Evolutionary conservation across 2,888 invertebrate genomes (phyloP).

Genomic region (Calameuta filiformis): DNA sequence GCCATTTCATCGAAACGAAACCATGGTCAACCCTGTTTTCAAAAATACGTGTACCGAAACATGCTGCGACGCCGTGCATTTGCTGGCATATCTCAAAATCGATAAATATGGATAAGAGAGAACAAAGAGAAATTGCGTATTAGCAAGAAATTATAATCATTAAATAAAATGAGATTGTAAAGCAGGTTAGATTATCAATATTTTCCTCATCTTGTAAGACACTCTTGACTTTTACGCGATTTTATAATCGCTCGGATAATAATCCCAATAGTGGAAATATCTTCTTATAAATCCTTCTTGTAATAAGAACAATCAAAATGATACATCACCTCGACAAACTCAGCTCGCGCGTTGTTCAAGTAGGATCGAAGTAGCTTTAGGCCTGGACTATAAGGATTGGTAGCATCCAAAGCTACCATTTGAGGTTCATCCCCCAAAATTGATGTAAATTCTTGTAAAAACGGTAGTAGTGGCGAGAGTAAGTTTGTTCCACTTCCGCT

Average conservation of each 20-base stretch:
- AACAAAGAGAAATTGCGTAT: constrained; percentile 17
- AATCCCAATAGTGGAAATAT: neutral
- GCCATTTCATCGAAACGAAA: neutral
- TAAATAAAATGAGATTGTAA: constrained; percentile 13
- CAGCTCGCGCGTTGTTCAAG: constrained; percentile 55
- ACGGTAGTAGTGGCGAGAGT: constrained; percentile 56
- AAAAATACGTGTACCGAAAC: constrained; percentile 23
- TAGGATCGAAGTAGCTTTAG: constrained; percentile 60
- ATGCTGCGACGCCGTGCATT: constrained; percentile 52
- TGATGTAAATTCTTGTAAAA: constrained; percentile 57
- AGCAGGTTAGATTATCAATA: neutral
- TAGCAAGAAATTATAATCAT: constrained; percentile 20
- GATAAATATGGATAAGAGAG: constrained; percentile 23
- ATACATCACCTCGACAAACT: constrained; percentile 60
- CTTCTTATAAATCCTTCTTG: constrained; percentile 20
- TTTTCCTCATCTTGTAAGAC: neutral
- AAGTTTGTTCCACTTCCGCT: constrained; percentile 55
- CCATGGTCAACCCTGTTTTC: neutral
- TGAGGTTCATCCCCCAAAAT: constrained; percentile 60
- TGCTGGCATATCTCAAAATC: constrained; percentile 40
- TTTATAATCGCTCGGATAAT: neutral
- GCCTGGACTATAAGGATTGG: constrained; percentile 63
- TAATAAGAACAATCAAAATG: constrained; percentile 21
- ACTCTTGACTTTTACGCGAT: neutral
- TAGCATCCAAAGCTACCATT: constrained; percentile 61